Evolutionary conservation across 2,888 invertebrate species (phyloP).

Genomic region (Acrobeloides nanus): DNA sequence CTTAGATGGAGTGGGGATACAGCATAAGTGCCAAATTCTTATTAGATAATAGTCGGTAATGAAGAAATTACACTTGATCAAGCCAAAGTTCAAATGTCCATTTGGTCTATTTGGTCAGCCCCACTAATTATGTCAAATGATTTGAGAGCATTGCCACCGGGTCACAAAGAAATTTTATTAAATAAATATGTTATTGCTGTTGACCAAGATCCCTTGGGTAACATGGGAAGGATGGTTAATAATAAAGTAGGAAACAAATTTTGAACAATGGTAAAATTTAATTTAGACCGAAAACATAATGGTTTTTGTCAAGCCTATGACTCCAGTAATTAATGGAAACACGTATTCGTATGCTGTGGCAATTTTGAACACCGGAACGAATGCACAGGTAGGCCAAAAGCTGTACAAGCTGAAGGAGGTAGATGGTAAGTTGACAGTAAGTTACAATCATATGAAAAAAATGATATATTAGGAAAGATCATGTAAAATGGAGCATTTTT

Average conservation of each 20-base stretch:
- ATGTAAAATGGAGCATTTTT: too few species aligned
- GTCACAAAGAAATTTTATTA: constrained; percentile 37
- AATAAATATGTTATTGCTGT: constrained; percentile 48
- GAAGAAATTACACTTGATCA: constrained; percentile 35
- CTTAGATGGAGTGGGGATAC: too few species aligned
- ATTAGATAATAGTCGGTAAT: constrained; percentile 44
- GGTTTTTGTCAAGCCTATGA: constrained; percentile 38
- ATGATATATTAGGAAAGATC: too few species aligned
- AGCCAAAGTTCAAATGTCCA: constrained; percentile 38
- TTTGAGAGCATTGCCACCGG: constrained; percentile 32
- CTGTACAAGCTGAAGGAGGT: too few species aligned
- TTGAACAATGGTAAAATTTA: too few species aligned
- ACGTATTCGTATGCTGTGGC: too few species aligned
- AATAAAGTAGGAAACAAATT: too few species aligned
- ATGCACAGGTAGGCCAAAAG: too few species aligned
- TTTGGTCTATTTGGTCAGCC: constrained; percentile 52
- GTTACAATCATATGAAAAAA: too few species aligned
- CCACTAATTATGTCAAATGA: constrained; percentile 53
- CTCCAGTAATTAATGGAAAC: constrained; percentile 21
- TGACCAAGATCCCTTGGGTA: constrained; percentile 52
- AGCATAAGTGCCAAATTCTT: neutral
- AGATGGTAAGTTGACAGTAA: too few species aligned
- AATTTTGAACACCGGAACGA: too few species aligned
- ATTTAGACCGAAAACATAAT: constrained; percentile 39
- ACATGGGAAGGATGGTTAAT: constrained; percentile 47